Evolutionary conservation across 2,797 vertebrate species (phyloP).

Genomic region (Glossophaga mutica): DNA sequence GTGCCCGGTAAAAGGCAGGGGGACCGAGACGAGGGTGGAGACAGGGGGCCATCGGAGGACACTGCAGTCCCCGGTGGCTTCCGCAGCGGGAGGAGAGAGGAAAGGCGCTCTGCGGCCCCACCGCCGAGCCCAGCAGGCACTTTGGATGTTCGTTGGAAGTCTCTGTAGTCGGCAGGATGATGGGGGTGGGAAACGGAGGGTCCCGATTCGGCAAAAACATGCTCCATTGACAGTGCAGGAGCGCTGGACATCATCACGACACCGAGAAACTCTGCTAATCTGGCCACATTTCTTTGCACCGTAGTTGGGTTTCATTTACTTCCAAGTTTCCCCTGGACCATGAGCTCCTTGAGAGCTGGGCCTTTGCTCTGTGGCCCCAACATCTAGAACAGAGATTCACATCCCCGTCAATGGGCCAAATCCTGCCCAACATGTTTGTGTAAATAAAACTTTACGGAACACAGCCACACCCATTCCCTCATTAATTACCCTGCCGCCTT

Average conservation of each 20-base stretch:
- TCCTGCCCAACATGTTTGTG: too few species aligned
- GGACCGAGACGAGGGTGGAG: background rate
- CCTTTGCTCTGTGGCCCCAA: background rate
- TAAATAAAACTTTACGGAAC: background rate
- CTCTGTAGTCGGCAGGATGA: background rate
- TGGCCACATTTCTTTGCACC: background rate
- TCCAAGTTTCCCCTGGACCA: background rate
- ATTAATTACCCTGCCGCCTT: accelerated
- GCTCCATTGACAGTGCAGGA: background rate
- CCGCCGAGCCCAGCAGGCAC: accelerated
- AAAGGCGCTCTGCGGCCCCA: accelerated
- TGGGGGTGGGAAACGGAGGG: accelerated
- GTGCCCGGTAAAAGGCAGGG: accelerated
- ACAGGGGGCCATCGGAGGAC: background rate
- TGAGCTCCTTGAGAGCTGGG: background rate
- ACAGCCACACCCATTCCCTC: background rate
- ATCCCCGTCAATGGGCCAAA: background rate
- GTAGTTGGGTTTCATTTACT: background rate
- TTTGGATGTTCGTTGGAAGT: accelerated
- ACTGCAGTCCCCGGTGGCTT: accelerated
- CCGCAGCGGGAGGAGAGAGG: accelerated
- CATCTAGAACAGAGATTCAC: background rate
- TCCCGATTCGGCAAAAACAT: accelerated
- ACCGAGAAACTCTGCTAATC: background rate
- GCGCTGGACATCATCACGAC: too few species aligned